Base-by-base conservation (phyloP, 2,797 vertebrate species). In the Scleropages formosus region DNA sequence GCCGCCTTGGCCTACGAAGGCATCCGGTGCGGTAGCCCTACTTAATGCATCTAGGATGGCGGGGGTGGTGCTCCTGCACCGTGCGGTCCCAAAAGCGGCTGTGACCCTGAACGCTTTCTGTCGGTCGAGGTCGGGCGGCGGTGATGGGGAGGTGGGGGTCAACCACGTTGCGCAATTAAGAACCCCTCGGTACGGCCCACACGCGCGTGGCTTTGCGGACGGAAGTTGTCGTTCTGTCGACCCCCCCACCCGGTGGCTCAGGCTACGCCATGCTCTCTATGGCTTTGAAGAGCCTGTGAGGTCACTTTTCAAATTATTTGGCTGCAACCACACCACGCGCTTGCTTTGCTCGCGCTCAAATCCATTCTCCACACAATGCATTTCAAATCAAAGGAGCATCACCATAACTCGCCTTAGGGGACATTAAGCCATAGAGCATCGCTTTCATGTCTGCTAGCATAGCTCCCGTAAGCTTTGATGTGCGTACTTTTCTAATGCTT, bases 301-400 rank as follows among this genome's bases (percentile, higher is more conserved):
- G 90, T 93, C 90, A 91, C 85, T 85, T 90, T 92, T 90, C 84
- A 90, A 91, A 93, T 91, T 88, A 89, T 85, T 20, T 89, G 88
- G 84, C 82, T 88, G 86, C 85, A 83, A 83, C 85, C 86, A 86
- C 80, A 74, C 80, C 78, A 76, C 78, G 81, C 80, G 83, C 81
- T 86, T 62, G 51, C 85, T 86, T 83, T 84, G 79, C 78, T 78
- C 84, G 89, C 87, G 83, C 84, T 84, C 86, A 88, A 94, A 93
- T 94, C 90, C 89, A 93, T 94, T 93, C 88, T 90, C 86, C 89
- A 92, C 89, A 90, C 92, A 91, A 90, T 89, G 88, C 92, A 90
- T 93, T 93, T 91, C 85, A 91, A 93, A 94, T 92, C 89, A 92
- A 91, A 92, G 89, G 86, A 65, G 87, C 88, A 86, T 91, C 87